phyloP scores from a whole-genome alignment of 2,797 vertebrate genomes.

The Zenarchopterus dispar region DNA sequence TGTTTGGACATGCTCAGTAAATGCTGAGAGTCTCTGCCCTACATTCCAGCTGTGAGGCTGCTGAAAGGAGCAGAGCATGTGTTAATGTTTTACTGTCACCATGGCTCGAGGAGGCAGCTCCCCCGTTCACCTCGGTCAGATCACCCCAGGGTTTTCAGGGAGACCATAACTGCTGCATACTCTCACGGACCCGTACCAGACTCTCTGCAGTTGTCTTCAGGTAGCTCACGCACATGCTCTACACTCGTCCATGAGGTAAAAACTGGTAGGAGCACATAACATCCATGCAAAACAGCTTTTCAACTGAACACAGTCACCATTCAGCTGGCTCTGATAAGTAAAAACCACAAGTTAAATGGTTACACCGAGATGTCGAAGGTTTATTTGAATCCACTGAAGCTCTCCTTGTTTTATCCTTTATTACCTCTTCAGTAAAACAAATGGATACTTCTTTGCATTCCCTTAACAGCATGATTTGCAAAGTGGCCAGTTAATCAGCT shows the following conservation, averaged over 20 bases:
- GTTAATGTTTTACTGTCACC: slow-evolving; percentile 6
- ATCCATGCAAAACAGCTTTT: slow-evolving; percentile 57
- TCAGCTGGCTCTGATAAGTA: slow-evolving; percentile 47
- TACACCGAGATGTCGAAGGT: not conserved
- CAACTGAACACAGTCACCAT: slow-evolving; percentile 33
- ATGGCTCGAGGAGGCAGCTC: slow-evolving; percentile 2
- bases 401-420: slow-evolving; percentile 10
- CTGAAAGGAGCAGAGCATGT: too few relatives aligned
- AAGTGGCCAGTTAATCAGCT: slow-evolving; percentile 26
- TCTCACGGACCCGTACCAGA: too few relatives aligned
- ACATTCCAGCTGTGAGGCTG: slow-evolving; percentile 58
- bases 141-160: too few relatives aligned
- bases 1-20: slow-evolving; percentile 58
- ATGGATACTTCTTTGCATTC: slow-evolving; percentile 51
- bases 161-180: too few relatives aligned
- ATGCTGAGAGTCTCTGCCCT: slow-evolving; percentile 1
- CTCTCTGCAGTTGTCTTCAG: too few relatives aligned
- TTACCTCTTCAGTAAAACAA: slow-evolving; percentile 13
- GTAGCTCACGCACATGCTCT: too few relatives aligned
- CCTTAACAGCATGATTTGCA: slow-evolving; percentile 44
- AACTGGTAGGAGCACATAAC: not conserved
- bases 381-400: slow-evolving; percentile 43
- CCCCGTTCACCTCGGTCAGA: too few relatives aligned
- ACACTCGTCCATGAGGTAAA: not conserved
- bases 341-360: slow-evolving; percentile 45